Conservation (phyloP, 2,888 invertebrate species). For the Agrochola circellaris region DNA sequence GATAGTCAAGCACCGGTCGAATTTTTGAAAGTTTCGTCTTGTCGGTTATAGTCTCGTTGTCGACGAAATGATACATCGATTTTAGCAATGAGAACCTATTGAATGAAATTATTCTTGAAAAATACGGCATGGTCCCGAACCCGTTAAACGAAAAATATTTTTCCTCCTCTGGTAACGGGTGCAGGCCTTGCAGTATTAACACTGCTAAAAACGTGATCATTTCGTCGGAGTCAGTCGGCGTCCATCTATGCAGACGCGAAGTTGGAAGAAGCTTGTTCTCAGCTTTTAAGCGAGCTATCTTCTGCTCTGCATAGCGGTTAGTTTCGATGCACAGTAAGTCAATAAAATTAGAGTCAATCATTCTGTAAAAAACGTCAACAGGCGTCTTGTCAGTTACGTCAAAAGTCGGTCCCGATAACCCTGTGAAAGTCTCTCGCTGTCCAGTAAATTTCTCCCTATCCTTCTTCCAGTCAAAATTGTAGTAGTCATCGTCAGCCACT, state of each 20-base stretch:
- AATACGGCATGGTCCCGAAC: slow-evolving; percentile 64
- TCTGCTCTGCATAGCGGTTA: not conserved
- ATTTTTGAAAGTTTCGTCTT: too few relatives aligned
- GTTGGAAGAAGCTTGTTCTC: not conserved
- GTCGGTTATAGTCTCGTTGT: too few relatives aligned
- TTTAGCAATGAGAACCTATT: too few relatives aligned
- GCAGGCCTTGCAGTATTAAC: not conserved
- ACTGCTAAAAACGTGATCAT: not conserved
- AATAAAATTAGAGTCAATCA: not conserved
- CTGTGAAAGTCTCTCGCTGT: too few relatives aligned
- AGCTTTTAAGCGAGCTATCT: not conserved
- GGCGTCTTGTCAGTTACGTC: not conserved
- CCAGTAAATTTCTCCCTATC: not conserved
- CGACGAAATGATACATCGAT: slow-evolving; percentile 53
- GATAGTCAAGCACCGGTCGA: too few relatives aligned
- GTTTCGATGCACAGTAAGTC: not conserved
- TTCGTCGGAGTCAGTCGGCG: not conserved
- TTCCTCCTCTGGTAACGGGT: not conserved
- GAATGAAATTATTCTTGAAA: slow-evolving; percentile 33
- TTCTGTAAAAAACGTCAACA: slow-evolving; percentile 3
- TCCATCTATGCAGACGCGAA: not conserved
- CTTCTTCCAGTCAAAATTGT: slow-evolving; percentile 2
- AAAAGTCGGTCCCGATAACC: too few relatives aligned
- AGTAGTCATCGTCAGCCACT: not conserved
- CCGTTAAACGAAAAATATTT: slow-evolving; percentile 57